Base-by-base conservation (phyloP, 2,113 vertebrate species). In the Hyperoodon ampullatus region DNA sequence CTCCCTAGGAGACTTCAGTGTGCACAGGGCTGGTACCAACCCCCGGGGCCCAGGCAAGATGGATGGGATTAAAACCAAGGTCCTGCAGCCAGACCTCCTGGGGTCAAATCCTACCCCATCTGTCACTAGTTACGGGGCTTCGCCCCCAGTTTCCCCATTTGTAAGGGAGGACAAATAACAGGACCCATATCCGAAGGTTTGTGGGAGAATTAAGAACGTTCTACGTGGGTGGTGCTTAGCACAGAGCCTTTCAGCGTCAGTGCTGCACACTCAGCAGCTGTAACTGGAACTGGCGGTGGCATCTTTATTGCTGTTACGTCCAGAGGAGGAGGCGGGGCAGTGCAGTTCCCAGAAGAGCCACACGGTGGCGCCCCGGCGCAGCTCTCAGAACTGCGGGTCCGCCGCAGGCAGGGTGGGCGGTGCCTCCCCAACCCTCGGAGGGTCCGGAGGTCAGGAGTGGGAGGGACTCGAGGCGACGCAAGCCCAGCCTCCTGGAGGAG, bases 361-460 rank as follows among this genome's bases (percentile, higher is more conserved):
- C 97, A 61, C 8, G 93, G 89, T 90, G 97, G 86, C 86, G 87
- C 89, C 47, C 55, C 15, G 71, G 85, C 6, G 55, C 94, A 96
- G 84, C 66, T 77, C 80, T 70, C 35, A 0, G 0, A 10, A 4
- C 7, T 2, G 18, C 2, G 60, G 3, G 50, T 10, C 9, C 0
- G 24, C 28, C 2, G 30, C 35, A 5, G n/a, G 96, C 97, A 97
- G 72, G 97, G 96, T 55, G 98, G 98, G n/a, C 81, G 98, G 95
- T 82, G 98, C 92, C 97, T 99, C 98, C 99, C 24, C 98, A 98
- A 12, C 98, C 98, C 15, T 98, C 99, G 58, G 28, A 99, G 99
- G 93, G 98, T 21, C 55, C 55, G 0, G 55, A 58, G 19, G 63
- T 98, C 98, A 93, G 98, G 97, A 19, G 98, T 98, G 63, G 94